Evolutionary conservation across 2,888 invertebrate genomes (phyloP).

Genomic region (Labia minor): DNA sequence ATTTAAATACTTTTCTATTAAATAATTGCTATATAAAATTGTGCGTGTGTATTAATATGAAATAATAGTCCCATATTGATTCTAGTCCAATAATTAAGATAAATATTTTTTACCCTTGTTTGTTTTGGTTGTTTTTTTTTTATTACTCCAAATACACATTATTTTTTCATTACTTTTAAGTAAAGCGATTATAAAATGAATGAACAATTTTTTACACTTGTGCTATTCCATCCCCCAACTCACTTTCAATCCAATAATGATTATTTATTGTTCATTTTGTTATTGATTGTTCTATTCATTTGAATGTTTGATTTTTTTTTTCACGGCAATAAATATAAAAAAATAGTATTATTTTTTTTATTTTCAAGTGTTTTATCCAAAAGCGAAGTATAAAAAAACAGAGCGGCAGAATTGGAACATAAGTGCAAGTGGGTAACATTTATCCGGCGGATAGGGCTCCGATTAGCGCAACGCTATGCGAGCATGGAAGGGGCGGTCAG

Average conservation of each 20-base stretch:
- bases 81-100: no score
- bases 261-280: neutral
- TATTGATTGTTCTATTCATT: neutral
- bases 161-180: no score
- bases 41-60: no score
- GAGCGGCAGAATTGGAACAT: neutral
- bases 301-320: neutral
- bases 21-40: no score
- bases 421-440: slow-evolving; percentile 1
- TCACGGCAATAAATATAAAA: neutral
- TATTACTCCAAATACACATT: no score
- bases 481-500: slow-evolving; percentile 8
- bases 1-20: no score
- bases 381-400: neutral
- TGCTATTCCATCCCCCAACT: no score
- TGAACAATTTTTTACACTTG: no score
- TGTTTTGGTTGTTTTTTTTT: no score
- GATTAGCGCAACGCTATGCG: neutral
- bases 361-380: neutral
- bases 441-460: neutral
- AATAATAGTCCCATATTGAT: no score
- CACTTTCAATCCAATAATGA: neutral
- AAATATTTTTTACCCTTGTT: no score
- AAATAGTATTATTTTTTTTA: neutral
- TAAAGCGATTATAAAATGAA: no score